Conservation (phyloP, 2,888 invertebrate species). For the Cheilosia soror region DNA sequence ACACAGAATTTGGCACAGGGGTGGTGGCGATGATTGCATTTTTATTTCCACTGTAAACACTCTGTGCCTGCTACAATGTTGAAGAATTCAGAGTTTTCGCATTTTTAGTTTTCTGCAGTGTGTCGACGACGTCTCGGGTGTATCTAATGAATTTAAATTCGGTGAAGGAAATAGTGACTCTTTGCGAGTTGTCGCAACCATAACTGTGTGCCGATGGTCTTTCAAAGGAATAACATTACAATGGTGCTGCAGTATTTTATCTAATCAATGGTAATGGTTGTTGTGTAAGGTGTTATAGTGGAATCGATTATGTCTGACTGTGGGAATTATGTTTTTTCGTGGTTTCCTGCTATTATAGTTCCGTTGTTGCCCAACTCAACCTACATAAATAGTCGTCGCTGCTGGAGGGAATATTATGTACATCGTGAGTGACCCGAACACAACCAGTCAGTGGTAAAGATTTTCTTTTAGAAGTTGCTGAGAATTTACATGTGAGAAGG, state of each 20-base stretch:
- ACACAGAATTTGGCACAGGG: constrained; percentile 30
- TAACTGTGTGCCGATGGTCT: constrained; percentile 39
- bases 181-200: constrained; percentile 2
- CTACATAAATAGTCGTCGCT: constrained; percentile 14
- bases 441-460: background rate
- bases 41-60: constrained; percentile 30
- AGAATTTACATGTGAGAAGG: background rate
- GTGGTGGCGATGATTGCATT: constrained; percentile 25
- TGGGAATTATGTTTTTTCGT: constrained; percentile 27
- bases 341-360: constrained; percentile 42
- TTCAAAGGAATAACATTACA: constrained; percentile 1
- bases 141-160: constrained; percentile 10
- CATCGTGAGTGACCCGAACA: constrained; percentile 8
- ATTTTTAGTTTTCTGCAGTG: constrained; percentile 58
- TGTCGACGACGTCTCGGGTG: constrained; percentile 47
- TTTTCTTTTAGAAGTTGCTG: background rate
- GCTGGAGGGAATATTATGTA: background rate
- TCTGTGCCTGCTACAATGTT: constrained; percentile 25
- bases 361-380: constrained; percentile 42
- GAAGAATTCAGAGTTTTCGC: constrained; percentile 21
- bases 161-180: constrained; percentile 1
- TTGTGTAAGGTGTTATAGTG: constrained; percentile 31
- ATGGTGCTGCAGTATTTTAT: constrained; percentile 57
- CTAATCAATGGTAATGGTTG: constrained; percentile 65
- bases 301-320: constrained; percentile 44